These are phyloP conservation scores for Exaiptasia diaphana DNA, from an alignment of 64 coral and sea anemone species.

Conservation along the genomic window DNA sequence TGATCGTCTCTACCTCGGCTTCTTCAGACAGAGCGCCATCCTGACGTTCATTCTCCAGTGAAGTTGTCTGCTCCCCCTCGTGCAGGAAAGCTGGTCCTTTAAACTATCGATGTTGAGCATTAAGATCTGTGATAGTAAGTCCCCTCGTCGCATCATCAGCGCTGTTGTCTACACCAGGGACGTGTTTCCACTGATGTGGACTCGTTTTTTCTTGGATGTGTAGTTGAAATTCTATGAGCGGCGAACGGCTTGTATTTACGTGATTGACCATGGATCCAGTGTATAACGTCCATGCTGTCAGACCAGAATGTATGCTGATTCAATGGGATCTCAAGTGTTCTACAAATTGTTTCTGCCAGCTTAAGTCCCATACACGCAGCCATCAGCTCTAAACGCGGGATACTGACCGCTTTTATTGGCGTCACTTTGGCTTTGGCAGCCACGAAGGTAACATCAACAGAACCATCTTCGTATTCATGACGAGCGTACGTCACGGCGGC, in stretches of 20 bases:
- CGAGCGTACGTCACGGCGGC: slow-evolving; percentile 28
- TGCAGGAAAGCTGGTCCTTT: slow-evolving; percentile 16
- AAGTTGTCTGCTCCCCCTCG: neutral
- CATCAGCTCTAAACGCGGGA: slow-evolving; percentile 64
- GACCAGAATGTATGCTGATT: slow-evolving; percentile 20
- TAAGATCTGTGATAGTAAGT: neutral
- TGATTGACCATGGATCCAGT: slow-evolving; percentile 51
- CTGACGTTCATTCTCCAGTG: neutral
- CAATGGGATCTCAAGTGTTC: neutral
- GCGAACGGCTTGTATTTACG: slow-evolving; percentile 56
- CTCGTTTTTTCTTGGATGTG: slow-evolving; percentile 5
- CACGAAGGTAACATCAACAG: neutral
- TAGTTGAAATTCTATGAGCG: slow-evolving; percentile 8
- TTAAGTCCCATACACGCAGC: slow-evolving; percentile 35
- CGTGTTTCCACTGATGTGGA: slow-evolving; percentile 32
- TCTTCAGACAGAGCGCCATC: neutral
- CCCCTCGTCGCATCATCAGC: slow-evolving; percentile 36
- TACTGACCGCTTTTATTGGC: slow-evolving; percentile 37
- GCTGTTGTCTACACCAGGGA: slow-evolving; percentile 4
- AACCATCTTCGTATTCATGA: slow-evolving; percentile 19
- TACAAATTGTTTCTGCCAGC: slow-evolving; percentile 14
- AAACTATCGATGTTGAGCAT: neutral
- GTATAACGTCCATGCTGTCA: slow-evolving; percentile 48
- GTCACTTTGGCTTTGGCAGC: slow-evolving; percentile 36
- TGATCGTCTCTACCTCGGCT: neutral